phyloP scores from a whole-genome alignment of 2,888 invertebrate species.

The Trissolcus brochymenae region DNA sequence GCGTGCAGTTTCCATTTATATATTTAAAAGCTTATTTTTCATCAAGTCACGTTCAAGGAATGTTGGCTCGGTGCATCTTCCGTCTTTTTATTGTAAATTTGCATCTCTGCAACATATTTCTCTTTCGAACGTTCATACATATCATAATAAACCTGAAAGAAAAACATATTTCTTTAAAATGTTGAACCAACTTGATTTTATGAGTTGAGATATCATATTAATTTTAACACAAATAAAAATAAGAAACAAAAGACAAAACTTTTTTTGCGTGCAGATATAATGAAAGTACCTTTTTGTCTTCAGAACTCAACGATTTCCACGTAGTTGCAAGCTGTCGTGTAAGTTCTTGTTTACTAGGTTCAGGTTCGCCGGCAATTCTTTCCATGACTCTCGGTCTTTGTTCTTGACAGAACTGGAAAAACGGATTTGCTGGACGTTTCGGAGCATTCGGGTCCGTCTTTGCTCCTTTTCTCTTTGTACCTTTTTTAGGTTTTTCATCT shows the following conservation, averaged over 20 bases:
- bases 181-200: constrained; percentile 2
- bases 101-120: constrained; percentile 86
- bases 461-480: constrained; percentile 79
- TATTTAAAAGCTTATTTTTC: constrained; percentile 66
- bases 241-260: no score
- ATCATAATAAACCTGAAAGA: constrained; percentile 84
- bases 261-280: no score
- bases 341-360: constrained; percentile 85
- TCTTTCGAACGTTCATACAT: constrained; percentile 86
- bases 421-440: constrained; percentile 87
- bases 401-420: constrained; percentile 88
- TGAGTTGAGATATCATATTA: no score
- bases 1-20: constrained; percentile 61
- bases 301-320: constrained; percentile 83
- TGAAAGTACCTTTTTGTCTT: constrained; percentile 82
- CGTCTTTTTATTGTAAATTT: constrained; percentile 75
- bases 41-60: constrained; percentile 79
- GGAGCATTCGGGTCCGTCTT: constrained; percentile 86
- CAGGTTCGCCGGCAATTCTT: constrained; percentile 81
- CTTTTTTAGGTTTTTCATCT: constrained; percentile 77
- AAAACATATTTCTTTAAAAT: constrained; percentile 6
- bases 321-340: constrained; percentile 85
- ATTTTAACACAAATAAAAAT: no score
- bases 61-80: constrained; percentile 71
- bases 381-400: constrained; percentile 85